These are phyloP conservation scores for Mythimna loreyi DNA, from an alignment of 2,888 invertebrate species.

Conservation along the genomic window DNA sequence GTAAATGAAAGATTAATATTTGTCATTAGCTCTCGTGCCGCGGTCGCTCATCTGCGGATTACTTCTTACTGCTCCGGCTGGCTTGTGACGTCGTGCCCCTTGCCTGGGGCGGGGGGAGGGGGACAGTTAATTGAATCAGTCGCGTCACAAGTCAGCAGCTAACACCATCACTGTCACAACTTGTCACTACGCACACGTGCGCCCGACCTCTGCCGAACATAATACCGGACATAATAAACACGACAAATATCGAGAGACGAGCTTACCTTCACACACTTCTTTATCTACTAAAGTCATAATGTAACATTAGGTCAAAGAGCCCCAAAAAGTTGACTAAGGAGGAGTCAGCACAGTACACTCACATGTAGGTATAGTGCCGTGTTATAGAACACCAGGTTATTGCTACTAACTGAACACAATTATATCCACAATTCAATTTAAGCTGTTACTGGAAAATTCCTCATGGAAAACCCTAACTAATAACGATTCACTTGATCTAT, in stretches of 20 bases:
- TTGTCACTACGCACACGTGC: neutral
- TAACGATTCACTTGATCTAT: too few relatives aligned
- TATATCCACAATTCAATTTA: too few relatives aligned
- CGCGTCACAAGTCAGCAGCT: constrained; percentile 1
- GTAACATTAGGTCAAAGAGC: too few relatives aligned
- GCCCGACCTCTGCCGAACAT: neutral
- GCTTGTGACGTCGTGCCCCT: constrained; percentile 4
- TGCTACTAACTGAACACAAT: too few relatives aligned
- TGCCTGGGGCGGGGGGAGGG: neutral
- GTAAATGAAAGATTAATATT: constrained; percentile 24
- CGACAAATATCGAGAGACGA: neutral
- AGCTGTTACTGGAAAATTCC: too few relatives aligned
- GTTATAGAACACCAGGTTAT: neutral
- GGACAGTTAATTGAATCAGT: constrained; percentile 20
- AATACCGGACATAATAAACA: too few relatives aligned
- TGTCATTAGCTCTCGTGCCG: constrained; percentile 40
- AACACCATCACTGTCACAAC: constrained; percentile 23
- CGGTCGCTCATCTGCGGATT: constrained; percentile 25
- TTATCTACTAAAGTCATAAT: too few relatives aligned
- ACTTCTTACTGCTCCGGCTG: constrained; percentile 29
- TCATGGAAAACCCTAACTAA: too few relatives aligned
- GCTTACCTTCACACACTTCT: too few relatives aligned
- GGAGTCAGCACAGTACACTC: too few relatives aligned
- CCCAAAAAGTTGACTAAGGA: too few relatives aligned
- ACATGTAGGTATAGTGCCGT: neutral